Evolutionary conservation across 2,797 vertebrate genomes (phyloP), one percentile per base, ranked within the genome.

Genomic region (Macropodus opercularis): DNA sequence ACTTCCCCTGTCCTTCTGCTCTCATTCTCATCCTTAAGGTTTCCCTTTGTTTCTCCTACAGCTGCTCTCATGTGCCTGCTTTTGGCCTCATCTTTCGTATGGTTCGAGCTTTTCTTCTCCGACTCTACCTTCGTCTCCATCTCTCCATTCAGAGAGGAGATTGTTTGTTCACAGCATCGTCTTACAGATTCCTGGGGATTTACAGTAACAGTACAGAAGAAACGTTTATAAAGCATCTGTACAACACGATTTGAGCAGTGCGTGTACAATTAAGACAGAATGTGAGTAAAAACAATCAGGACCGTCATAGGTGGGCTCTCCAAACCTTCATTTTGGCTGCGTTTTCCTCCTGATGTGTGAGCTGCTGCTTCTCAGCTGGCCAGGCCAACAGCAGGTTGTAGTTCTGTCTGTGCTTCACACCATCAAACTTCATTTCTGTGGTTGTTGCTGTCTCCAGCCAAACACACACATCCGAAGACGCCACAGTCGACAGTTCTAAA

Each of bases 401-500:
- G 21, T 42, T 79, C 41, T 55, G 60, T 17, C 62, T 77, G 24
- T n/a, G 52, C 1, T 6, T 61, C 24, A 15, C 29, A 7, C 40
- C 56, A 5, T 24, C 34, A 38, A 10, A 38, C 23, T n/a, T 27
- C 3, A 41, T 24, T 36, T 40, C 41, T 6, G 19, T 19, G 15
- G 50, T 62, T 12, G 77, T 69, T 6, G 77, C 81, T 29, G 40
- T 47, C 66, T 83, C 62, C 57, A 94, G 83, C 94, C 94, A 94
- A 54, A 85, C 67, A 52, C 91, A 93, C 65, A 91, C 18, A 6
- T 83, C 85, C 5, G 52, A 26, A 6, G 81, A 63, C 14, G 76
- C 77, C 8, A 78, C 64, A 6, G 89, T 81, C 5, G 93, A 88
- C 84, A 94, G 89, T 85, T 95, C 92, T 84, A 95, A 75, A 0